These are phyloP conservation scores for Coronaproctus castanopsis DNA, from an alignment of 2,888 invertebrate species.

Conservation along the genomic window DNA sequence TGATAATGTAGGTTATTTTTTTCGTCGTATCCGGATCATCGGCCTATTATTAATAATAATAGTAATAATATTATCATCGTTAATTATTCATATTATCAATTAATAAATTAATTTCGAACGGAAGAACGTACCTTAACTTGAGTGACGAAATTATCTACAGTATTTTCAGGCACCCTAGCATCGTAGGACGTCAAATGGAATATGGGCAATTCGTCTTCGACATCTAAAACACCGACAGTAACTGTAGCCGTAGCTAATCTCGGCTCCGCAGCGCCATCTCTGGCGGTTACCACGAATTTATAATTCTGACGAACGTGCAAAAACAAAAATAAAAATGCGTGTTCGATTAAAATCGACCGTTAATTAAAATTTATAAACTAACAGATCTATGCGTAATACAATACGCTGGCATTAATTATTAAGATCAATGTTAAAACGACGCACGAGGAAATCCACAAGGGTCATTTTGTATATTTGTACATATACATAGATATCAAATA, in stretches of 20 bases:
- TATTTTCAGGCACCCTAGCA: slow-evolving; percentile 66
- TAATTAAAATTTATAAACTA: too few species aligned
- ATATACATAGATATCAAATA: too few species aligned
- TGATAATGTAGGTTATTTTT: slow-evolving; percentile 62
- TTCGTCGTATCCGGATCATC: slow-evolving; percentile 60
- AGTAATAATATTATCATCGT: neutral
- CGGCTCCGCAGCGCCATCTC: slow-evolving; percentile 67
- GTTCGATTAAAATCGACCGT: too few species aligned
- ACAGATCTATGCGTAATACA: too few species aligned
- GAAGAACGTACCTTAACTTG: slow-evolving; percentile 43
- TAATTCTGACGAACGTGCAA: too few species aligned
- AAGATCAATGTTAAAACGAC: too few species aligned
- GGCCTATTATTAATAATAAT: slow-evolving; percentile 40
- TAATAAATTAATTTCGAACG: neutral
- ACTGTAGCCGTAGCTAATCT: slow-evolving; percentile 72
- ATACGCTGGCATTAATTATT: too few species aligned
- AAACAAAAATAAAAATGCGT: too few species aligned
- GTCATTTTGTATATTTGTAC: too few species aligned
- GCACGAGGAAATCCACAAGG: too few species aligned
- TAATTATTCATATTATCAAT: neutral
- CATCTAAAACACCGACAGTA: slow-evolving; percentile 54
- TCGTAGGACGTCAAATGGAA: slow-evolving; percentile 53
- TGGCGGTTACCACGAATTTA: slow-evolving; percentile 68
- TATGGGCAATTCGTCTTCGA: slow-evolving; percentile 62
- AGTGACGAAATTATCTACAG: slow-evolving; percentile 51